A percentile compares a stretch with the other conserved stretches of the same genome.
These are phyloP conservation scores for Lepidothrix coronata DNA, from an alignment of 2,113 vertebrate species.

Conservation along the genomic window DNA sequence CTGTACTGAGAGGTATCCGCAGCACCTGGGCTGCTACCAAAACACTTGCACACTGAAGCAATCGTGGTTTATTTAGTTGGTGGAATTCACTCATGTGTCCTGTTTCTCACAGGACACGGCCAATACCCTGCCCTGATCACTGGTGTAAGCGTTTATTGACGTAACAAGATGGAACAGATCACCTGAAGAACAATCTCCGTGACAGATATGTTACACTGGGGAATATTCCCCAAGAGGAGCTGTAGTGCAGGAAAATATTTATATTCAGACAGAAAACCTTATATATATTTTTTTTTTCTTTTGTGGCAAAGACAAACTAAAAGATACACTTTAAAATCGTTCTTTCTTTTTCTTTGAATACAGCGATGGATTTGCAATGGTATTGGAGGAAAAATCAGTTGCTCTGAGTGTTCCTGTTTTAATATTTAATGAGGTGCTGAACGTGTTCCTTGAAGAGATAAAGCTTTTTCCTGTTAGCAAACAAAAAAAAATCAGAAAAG, in stretches of 20 bases:
- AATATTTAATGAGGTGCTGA: not conserved
- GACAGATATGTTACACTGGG: not conserved
- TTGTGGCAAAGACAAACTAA: not conserved
- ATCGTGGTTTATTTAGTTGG: not conserved
- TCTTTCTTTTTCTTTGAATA: not conserved
- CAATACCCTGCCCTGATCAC: not conserved
- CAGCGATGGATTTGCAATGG: not conserved
- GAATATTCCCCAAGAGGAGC: not conserved
- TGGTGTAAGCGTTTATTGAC: not conserved
- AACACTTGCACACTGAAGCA: not conserved
- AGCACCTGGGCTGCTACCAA: not conserved
- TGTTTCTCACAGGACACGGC: not conserved
- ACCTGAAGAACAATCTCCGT: not conserved
- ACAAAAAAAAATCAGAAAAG: not conserved
- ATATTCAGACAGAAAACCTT: not conserved
- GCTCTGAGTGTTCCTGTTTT: not conserved
- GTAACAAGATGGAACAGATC: not conserved
- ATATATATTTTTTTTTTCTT: not conserved
- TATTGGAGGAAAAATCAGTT: not conserved
- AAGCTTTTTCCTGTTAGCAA: not conserved
- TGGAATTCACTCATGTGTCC: not conserved
- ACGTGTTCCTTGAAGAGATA: not conserved
- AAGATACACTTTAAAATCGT: not conserved
- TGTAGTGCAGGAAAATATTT: not conserved
- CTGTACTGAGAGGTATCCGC: slow-evolving; percentile 33